These are phyloP conservation scores for Hypena proboscidalis DNA, from an alignment of 2,888 invertebrate genomes.

Conservation along the genomic window DNA sequence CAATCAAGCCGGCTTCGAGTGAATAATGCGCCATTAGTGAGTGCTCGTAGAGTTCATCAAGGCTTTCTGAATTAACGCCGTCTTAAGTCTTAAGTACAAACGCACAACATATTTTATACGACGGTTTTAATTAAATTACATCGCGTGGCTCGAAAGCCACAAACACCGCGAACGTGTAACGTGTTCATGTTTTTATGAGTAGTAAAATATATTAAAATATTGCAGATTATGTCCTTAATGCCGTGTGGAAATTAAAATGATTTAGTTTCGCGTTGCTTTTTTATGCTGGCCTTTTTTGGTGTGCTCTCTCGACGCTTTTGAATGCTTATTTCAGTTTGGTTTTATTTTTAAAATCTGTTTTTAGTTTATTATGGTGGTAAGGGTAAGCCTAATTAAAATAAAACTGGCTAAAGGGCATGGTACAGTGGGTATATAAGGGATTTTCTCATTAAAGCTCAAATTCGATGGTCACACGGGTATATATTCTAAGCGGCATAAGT, in stretches of 20 bases:
- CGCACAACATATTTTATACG: constrained; percentile 68
- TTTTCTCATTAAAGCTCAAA: too few relatives aligned
- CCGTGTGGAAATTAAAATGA: constrained; percentile 46
- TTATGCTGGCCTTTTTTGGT: constrained; percentile 13
- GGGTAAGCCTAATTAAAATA: too few relatives aligned
- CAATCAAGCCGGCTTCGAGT: constrained; percentile 52
- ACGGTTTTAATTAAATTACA: constrained; percentile 77
- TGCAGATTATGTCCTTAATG: constrained; percentile 42
- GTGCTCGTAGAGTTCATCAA: constrained; percentile 68
- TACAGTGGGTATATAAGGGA: too few relatives aligned
- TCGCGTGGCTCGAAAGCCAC: constrained; percentile 68
- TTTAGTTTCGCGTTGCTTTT: constrained; percentile 38
- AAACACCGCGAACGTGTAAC: constrained; percentile 45
- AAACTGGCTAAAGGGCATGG: too few relatives aligned
- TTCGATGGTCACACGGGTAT: too few relatives aligned
- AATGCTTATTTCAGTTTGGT: constrained; percentile 6
- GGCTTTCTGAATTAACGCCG: constrained; percentile 61
- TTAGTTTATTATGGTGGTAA: too few relatives aligned
- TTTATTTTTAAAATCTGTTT: not conserved
- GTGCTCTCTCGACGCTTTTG: constrained; percentile 9
- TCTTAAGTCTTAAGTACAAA: constrained; percentile 67
- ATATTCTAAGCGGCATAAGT: too few relatives aligned
- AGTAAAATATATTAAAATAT: constrained; percentile 47
- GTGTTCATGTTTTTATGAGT: constrained; percentile 47
- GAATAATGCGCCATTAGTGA: constrained; percentile 69